Evolutionary conservation across 2,113 vertebrate species (phyloP), one percentile per base, ranked within the genome.

Genomic region (Cariama cristata): DNA sequence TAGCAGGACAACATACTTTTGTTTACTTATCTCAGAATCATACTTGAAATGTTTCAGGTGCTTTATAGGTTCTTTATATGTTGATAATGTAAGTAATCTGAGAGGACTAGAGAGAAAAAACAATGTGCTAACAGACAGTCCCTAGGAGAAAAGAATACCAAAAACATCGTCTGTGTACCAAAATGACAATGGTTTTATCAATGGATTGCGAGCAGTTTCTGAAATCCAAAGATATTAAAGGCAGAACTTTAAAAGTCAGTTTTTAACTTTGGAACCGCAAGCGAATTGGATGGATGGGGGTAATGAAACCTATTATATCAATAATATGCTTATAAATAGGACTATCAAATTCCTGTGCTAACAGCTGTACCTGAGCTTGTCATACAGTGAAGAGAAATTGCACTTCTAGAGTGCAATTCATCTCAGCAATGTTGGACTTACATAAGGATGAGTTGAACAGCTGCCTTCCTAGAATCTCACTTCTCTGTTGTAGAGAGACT

Each of bases 281-380:
- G 4, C 38, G 14, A 75, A 49, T 71, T 2, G 1, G 8, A 14
- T 63, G 15, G 16, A 26, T 67, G 4, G 6, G 4, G 20, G 8
- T 32, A 72, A 45, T 32, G 6, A 63, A 55, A 88, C 21, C 14
- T 56, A 7, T 71, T 23, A 20, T 49, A 60, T 53, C 18, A 74
- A 5, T 56, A 73, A 12, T 56, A 60, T 33, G 3, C 5, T 49
- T 66, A 33, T 15, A 84, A 66, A 58, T 32, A 38, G 9, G 30
- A 35, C 20, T 66, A 27, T 2, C 15, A 44, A 62, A 63, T 87
- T 75, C 13, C 72, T 74, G 8, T 76, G 12, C 8, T 21, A 71
- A 30, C 19, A 84, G 14, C 13, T 92, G 12, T 42, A 45, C 24
- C 28, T 63, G 33, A 86, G 50, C 10, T 80, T 63, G 21, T 69